A percentile compares a stretch with the other conserved stretches of the same genome.
These are phyloP conservation scores for Formicarius rufipectus DNA, from an alignment of 2,113 vertebrate species.

Conservation along the genomic window DNA sequence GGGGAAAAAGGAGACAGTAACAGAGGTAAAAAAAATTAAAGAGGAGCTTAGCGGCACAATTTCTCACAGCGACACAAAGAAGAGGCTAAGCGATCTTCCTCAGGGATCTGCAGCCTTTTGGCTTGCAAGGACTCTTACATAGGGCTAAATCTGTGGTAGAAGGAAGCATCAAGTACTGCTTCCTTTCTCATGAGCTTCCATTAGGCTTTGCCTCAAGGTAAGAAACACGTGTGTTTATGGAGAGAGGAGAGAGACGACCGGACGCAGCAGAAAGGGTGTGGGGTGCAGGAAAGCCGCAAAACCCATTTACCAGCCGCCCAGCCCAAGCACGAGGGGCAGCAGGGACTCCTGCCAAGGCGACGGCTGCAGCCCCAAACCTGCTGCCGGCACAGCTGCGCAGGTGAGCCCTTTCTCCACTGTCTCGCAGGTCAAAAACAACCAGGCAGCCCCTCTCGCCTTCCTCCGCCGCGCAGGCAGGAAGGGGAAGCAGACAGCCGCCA, in stretches of 20 bases:
- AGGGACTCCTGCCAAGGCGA: rapidly evolving
- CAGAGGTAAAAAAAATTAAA: neutral
- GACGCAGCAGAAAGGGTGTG: rapidly evolving
- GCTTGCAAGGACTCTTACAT: neutral
- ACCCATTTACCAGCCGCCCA: rapidly evolving
- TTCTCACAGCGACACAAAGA: neutral
- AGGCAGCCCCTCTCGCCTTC: neutral
- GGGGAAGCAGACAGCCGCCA: constrained; percentile 36
- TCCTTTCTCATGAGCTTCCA: neutral
- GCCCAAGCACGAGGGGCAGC: neutral
- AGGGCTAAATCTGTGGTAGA: neutral
- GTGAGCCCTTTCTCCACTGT: constrained; percentile 6
- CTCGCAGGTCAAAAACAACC: constrained; percentile 43
- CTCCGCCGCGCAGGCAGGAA: constrained; percentile 20
- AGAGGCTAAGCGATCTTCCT: neutral
- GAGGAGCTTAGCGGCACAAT: neutral
- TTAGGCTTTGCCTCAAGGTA: neutral
- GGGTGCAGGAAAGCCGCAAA: neutral
- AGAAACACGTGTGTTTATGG: neutral
- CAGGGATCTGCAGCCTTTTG: neutral
- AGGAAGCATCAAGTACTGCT: neutral
- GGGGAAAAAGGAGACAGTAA: neutral
- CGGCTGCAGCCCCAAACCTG: neutral
- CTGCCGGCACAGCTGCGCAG: neutral
- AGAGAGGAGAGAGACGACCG: neutral